Evolutionary conservation across 2,113 vertebrate genomes (phyloP), one percentile per base, ranked within the genome.

Genomic region (Chinchilla lanigera): DNA sequence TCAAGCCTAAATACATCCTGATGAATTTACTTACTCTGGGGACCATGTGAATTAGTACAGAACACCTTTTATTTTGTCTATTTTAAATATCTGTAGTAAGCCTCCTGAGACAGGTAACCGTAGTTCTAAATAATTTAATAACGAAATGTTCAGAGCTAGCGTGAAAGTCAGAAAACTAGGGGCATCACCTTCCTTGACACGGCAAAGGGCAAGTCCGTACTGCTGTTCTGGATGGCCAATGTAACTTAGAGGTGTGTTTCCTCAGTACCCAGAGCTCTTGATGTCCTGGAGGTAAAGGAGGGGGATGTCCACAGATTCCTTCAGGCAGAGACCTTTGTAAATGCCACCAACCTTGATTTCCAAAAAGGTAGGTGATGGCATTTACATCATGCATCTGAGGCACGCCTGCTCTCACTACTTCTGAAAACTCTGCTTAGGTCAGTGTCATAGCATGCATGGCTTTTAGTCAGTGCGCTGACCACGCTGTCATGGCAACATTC

Each of bases 61-160:
- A 54, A 14, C 14, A 67, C 52, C 81, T 54, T 85, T 38, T 75
- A 44, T 65, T 95, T 78, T 83, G 69, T 56, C 20, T 30, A 1
- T 61, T 83, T 78, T 86, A 7, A 94, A 20, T 82, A 89, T 0
- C 6, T 94, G 73, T 63, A 77, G 33, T 69, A 93, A 54, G 41
- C 33, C 77, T 78, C 38, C 69, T 82, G 75, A 86, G 44, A 86
- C 92, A 73, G 19, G 20, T 44, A 93, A 87, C 0, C 33, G 78
- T 78, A 65, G 86, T 78, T 88, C 12, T 35, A 30, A 38, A 73
- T 90, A 75, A 81, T 30, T 47, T 89, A 86, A 90, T 95, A 94
- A 71, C 33, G 93, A 47, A 17, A 47, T 28, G 4, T 41, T 61
- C 67, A 60, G 56, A 71, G 30, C 13, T 41, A 77, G 22, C 1